Conservation (phyloP, 2,797 vertebrate species). For the Tiaroga cobitis region DNA sequence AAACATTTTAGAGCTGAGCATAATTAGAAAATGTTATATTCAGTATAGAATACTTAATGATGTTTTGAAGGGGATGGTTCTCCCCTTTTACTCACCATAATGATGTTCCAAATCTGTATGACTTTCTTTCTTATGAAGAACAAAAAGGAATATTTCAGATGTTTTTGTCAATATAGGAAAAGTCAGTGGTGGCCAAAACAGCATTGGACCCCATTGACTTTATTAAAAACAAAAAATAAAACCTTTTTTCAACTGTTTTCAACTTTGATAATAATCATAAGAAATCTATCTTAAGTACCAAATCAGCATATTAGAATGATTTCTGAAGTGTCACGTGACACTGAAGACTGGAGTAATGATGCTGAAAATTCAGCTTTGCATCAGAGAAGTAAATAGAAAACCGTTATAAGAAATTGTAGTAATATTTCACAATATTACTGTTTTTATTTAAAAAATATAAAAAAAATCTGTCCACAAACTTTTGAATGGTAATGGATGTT, state of each 20-base stretch:
- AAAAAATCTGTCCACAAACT: neutral
- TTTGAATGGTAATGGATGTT: neutral
- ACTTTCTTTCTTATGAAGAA: too few species aligned
- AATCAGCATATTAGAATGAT: neutral
- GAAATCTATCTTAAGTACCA: neutral
- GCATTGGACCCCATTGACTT: too few species aligned
- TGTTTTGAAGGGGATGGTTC: neutral
- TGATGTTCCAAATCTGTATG: too few species aligned
- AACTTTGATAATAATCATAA: neutral
- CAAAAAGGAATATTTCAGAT: too few species aligned
- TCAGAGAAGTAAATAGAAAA: neutral
- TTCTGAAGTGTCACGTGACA: neutral
- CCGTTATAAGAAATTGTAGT: neutral
- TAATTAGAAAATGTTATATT: neutral
- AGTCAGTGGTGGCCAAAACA: too few species aligned
- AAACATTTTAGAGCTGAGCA: neutral
- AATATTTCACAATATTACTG: neutral
- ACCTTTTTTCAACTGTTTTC: neutral
- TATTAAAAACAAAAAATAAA: too few species aligned
- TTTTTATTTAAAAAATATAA: neutral
- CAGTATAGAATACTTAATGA: neutral
- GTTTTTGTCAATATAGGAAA: neutral
- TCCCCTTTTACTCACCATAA: too few species aligned
- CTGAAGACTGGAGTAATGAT: neutral
- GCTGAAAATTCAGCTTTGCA: neutral